Base-by-base conservation (phyloP, 2,888 invertebrate genomes). In the Notocelia uddmanniana region DNA sequence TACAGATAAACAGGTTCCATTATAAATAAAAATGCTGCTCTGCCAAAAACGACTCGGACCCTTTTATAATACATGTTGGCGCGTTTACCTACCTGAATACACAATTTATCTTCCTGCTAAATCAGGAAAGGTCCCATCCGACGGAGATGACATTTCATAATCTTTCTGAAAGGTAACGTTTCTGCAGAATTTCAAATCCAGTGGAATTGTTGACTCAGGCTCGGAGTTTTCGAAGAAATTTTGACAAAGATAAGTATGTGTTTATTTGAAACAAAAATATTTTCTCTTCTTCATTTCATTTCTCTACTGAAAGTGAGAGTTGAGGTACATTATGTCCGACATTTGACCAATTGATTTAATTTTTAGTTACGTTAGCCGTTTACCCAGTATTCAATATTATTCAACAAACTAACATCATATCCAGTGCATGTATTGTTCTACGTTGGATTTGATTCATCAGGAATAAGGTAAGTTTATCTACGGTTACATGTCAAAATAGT, bases 101-200 rank as follows among this genome's bases (percentile, higher is more conserved):
- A 41, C 64, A 70, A 66, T 64, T 59, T 55, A 55, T 55, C 26
- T 62, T 52, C n/a, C 64, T 52, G 58, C 41, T n/a, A 31, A 66
- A 58, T 66, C 70, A 63, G 52, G 52, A 37, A 59, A 66, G 41
- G 50, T 50, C 37, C 23, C 34, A 67, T n/a, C 23, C 69, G 19
- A 68, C 41, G 62, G 64, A 59, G 52, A 64, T 57, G 58, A 52
- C 57, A 64, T 64, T 70, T 64, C 26, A 57, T 70, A 70, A 70
- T 66, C 37, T 58, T 52, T 59, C 54, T 45, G 63, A 59, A 52
- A 52, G 37, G 64, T 50, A 58, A 37, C 23, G 34, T 58, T 64
- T 52, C 26, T 26, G 70, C 70, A 37, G 48, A 64, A 15, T 70
- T 50, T 15, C 37, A 59, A 70, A 52, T 50, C 50, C 68, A 21